These are phyloP conservation scores for Hippoglossus hippoglossus DNA, from an alignment of 2,797 vertebrate species.

Conservation along the genomic window DNA sequence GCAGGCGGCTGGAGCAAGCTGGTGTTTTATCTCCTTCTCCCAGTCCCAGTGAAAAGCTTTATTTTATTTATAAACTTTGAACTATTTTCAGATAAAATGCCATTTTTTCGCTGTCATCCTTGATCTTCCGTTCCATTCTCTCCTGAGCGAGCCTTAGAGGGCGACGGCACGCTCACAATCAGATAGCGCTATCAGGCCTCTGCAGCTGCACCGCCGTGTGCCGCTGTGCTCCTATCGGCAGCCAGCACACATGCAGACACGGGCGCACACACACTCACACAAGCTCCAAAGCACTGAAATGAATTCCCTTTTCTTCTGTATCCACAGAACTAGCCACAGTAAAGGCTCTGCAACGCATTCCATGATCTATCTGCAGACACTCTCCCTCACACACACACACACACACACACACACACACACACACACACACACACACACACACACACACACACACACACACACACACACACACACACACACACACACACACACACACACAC, in stretches of 20 bases:
- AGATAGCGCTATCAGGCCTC: conserved; percentile 88
- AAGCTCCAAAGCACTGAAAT: conserved; percentile 78
- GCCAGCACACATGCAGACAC: conserved; percentile 64
- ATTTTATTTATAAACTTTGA: conserved; percentile 95
- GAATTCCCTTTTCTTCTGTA: conserved; percentile 81
- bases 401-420: neutral
- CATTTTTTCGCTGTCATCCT: conserved; percentile 90
- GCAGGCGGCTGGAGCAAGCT: conserved; percentile 78
- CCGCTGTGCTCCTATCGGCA: conserved; percentile 77
- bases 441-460: too few relatives aligned
- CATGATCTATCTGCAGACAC: conserved; percentile 84
- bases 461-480: conserved; percentile 40
- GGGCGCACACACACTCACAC: conserved; percentile 40
- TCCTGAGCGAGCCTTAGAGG: conserved; percentile 88
- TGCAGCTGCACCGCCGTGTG: conserved; percentile 84
- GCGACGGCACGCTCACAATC: conserved; percentile 85
- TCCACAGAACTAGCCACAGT: conserved; percentile 76
- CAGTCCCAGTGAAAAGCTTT: conserved; percentile 89
- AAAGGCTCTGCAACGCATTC: conserved; percentile 77
- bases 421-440: too few relatives aligned
- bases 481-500: conserved; percentile 39
- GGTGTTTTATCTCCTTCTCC: conserved; percentile 90
- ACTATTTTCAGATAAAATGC: conserved; percentile 93
- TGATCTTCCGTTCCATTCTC: conserved; percentile 90
- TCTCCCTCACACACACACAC: conserved; percentile 48